Conservation (phyloP, 2,797 vertebrate species). For the Platyrinchus mystaceus region DNA sequence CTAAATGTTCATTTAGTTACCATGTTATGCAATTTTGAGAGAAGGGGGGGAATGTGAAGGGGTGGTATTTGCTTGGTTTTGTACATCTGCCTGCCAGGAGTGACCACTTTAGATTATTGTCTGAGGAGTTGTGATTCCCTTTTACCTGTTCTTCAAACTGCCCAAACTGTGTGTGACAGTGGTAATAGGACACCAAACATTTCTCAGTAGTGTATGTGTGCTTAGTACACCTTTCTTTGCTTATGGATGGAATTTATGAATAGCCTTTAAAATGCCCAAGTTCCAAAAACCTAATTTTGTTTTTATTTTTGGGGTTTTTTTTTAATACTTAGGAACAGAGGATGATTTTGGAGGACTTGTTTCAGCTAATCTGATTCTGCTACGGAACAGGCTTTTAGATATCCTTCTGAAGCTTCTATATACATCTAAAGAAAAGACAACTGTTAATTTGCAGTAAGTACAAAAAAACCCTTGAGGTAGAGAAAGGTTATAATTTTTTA, state of each 20-base stretch:
- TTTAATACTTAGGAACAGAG: constrained; percentile 80
- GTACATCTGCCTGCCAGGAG: neutral
- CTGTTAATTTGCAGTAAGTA: constrained; percentile 92
- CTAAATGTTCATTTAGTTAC: neutral
- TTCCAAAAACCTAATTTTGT: neutral
- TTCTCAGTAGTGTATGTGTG: neutral
- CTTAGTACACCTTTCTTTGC: neutral
- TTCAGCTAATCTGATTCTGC: constrained; percentile 91
- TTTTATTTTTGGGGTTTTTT: too few species aligned
- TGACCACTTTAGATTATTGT: neutral
- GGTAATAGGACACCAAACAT: neutral
- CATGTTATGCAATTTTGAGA: accelerated
- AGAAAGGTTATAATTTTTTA: neutral
- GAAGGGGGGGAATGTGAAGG: neutral
- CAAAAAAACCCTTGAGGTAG: neutral
- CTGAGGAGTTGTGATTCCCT: neutral
- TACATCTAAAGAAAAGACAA: constrained; percentile 92
- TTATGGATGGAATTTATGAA: neutral
- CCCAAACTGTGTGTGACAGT: neutral
- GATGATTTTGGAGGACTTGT: constrained; percentile 94
- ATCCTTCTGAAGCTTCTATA: constrained; percentile 92
- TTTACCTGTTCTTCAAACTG: neutral
- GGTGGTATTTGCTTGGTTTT: neutral
- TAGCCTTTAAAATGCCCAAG: neutral
- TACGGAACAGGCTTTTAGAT: constrained; percentile 93